phyloP scores from a whole-genome alignment of 1,140 invertebrate species.

The Brachystomella parvula region DNA sequence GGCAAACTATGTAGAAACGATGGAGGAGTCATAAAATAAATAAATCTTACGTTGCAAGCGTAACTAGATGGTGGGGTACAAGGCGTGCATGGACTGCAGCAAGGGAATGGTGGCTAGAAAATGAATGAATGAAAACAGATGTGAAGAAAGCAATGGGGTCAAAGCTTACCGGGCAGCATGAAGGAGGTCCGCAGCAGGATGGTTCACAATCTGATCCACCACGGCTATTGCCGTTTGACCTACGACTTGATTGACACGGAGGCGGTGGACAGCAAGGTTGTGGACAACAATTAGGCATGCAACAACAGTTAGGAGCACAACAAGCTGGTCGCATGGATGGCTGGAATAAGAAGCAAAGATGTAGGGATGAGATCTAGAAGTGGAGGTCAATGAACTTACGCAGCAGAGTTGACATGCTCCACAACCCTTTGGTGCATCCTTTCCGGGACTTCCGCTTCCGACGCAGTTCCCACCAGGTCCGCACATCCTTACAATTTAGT shows the following conservation, averaged over 20 bases:
- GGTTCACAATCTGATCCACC: too few relatives aligned
- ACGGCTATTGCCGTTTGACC: too few relatives aligned
- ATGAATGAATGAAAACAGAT: not conserved
- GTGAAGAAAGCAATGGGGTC: not conserved
- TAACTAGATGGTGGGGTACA: not conserved
- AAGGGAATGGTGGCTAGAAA: not conserved
- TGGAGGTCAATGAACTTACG: constrained; percentile 5
- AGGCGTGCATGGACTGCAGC: not conserved
- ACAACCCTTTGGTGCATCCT: not conserved
- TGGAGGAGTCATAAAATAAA: too few relatives aligned
- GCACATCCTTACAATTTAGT: too few relatives aligned
- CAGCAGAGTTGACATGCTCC: constrained; percentile 8
- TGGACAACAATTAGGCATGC: not conserved
- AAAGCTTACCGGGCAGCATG: not conserved
- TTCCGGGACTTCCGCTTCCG: not conserved
- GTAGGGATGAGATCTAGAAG: not conserved
- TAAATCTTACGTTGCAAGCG: not conserved
- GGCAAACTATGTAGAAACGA: too few relatives aligned
- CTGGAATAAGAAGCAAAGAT: not conserved
- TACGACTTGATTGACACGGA: too few relatives aligned
- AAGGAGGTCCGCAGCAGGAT: constrained; percentile 1
- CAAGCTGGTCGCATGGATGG: not conserved
- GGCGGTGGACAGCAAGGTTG: not conserved
- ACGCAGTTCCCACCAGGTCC: not conserved
- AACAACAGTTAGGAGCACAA: not conserved